Evolutionary conservation across 92 coral and sea anemone genomes (phyloP).

Genomic region (Palythoa grandis): DNA sequence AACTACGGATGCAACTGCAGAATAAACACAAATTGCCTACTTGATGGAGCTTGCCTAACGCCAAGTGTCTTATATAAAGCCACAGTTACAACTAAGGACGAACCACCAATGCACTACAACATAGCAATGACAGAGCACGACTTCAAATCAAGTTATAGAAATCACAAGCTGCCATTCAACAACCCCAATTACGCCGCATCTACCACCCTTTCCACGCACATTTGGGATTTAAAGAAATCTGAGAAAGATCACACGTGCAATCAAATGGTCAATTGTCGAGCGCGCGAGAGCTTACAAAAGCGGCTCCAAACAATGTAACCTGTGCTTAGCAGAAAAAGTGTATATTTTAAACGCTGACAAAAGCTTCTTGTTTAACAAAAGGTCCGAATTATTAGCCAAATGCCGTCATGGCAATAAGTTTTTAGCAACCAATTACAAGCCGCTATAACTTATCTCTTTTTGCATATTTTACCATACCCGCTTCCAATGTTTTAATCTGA

Average conservation of each 20-base stretch:
- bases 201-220: not conserved
- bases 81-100: not conserved
- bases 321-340: conserved; percentile 29
- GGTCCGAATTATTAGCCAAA: conserved; percentile 31
- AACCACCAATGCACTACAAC: not conserved
- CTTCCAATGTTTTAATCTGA: too few relatives aligned
- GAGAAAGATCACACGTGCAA: not conserved
- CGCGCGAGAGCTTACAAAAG: conserved; percentile 20
- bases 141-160: not conserved
- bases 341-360: conserved; percentile 4
- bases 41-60: not conserved
- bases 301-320: conserved; percentile 24
- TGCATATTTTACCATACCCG: too few relatives aligned
- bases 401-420: conserved; percentile 23
- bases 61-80: not conserved
- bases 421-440: not conserved
- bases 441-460: not conserved
- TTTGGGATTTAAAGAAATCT: too few relatives aligned
- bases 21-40: not conserved
- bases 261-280: conserved; percentile 33
- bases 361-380: conserved; percentile 34
- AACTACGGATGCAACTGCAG: not conserved
- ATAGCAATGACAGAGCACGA: not conserved
- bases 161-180: conserved; percentile 9
- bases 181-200: conserved; percentile 22